These are phyloP conservation scores for Lichenostomus cassidix DNA, from an alignment of 2,113 vertebrate genomes.

Conservation along the genomic window DNA sequence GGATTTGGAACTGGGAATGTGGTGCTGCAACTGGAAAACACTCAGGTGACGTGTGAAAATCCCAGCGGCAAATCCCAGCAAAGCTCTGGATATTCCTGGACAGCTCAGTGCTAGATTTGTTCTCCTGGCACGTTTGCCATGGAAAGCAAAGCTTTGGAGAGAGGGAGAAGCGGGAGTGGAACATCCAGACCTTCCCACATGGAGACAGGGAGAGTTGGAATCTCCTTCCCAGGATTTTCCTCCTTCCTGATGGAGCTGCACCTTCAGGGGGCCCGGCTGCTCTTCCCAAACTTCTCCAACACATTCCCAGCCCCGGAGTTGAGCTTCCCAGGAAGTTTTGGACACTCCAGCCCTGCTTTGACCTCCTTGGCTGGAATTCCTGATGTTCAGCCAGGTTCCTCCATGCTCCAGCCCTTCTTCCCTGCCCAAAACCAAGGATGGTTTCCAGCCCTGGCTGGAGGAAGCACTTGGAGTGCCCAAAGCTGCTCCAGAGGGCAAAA, in stretches of 20 bases:
- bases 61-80: neutral
- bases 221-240: neutral
- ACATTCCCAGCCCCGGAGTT: neutral
- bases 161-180: neutral
- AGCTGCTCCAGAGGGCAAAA: neutral
- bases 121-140: neutral
- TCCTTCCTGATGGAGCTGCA: neutral
- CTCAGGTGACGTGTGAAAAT: neutral
- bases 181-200: neutral
- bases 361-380: neutral
- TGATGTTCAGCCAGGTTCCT: neutral
- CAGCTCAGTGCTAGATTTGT: neutral
- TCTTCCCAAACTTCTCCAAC: neutral
- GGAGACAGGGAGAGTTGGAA: neutral
- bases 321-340: neutral
- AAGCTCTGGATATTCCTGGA: neutral
- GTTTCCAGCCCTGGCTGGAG: neutral
- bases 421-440: neutral
- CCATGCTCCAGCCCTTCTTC: neutral
- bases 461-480: neutral
- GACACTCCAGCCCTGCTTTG: neutral
- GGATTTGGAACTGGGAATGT: neutral
- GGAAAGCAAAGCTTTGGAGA: neutral
- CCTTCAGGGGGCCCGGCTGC: neutral
- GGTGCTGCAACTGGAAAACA: neutral